These are phyloP conservation scores for Lamellibrachia luymesi DNA, from an alignment of 1,140 invertebrate genomes.

Conservation along the genomic window DNA sequence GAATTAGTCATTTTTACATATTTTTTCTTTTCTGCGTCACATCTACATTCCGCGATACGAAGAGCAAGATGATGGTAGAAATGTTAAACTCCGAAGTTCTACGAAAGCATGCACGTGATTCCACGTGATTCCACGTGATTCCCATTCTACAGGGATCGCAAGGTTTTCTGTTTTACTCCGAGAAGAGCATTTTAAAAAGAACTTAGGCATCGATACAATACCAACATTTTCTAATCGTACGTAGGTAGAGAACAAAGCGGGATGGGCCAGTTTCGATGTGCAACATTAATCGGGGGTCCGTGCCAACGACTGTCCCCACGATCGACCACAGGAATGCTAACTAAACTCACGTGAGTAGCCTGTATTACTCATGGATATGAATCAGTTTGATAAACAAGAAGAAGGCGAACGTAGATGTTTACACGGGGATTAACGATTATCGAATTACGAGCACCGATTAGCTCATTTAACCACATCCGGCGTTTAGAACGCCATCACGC, in stretches of 20 bases:
- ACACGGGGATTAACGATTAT: constrained; percentile 4
- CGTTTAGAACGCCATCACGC: background rate
- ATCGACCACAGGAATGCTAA: background rate
- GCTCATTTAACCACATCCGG: background rate
- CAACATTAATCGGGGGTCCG: background rate
- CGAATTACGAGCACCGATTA: background rate
- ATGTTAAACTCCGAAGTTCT: background rate
- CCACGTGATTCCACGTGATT: too few species aligned
- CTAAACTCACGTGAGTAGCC: background rate
- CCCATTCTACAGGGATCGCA: too few species aligned
- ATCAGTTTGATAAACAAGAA: background rate
- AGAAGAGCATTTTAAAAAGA: background rate
- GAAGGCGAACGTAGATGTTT: background rate
- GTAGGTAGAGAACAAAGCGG: background rate
- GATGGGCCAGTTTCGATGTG: background rate
- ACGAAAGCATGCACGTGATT: background rate
- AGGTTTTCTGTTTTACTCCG: background rate
- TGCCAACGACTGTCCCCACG: background rate
- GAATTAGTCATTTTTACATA: background rate
- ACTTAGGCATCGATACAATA: background rate
- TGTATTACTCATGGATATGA: background rate
- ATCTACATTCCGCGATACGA: background rate
- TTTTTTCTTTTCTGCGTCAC: background rate
- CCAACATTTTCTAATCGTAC: background rate
- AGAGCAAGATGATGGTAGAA: background rate